Percentiles rank a stretch among this genome's conserved stretches.
Conservation (phyloP, 1,140 invertebrate species). For the Brachionus rotundiformis region DNA sequence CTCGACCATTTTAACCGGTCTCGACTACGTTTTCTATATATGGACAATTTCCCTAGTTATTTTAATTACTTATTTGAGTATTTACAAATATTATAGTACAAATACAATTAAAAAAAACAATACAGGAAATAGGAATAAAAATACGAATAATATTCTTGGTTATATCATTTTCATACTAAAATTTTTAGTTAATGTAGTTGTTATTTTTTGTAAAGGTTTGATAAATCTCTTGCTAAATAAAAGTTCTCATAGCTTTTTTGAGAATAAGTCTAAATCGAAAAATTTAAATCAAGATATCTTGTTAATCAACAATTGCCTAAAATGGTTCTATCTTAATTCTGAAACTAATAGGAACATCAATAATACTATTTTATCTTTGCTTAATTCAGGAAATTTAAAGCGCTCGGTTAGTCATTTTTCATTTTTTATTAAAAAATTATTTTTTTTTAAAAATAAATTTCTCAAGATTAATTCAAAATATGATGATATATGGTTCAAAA, state of each 20-base stretch:
- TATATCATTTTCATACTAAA: neutral
- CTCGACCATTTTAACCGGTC: neutral
- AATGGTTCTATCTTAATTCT: constrained; percentile 47
- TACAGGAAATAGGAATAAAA: neutral
- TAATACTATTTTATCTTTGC: neutral
- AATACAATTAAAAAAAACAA: neutral
- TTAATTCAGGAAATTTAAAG: constrained; percentile 27
- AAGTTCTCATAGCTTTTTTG: neutral
- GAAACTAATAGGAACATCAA: constrained; percentile 26
- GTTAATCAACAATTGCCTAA: constrained; percentile 27
- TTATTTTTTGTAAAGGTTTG: constrained; percentile 1
- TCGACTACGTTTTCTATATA: constrained; percentile 32
- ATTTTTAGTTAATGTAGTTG: neutral
- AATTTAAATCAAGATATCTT: neutral
- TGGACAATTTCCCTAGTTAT: constrained; percentile 40
- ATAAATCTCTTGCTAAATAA: constrained; percentile 19
- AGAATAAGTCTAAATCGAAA: neutral
- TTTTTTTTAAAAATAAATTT: neutral
- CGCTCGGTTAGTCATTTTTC: constrained; percentile 22
- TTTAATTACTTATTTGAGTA: constrained; percentile 23
- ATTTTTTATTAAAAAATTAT: neutral
- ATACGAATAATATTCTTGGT: neutral
- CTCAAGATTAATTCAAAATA: constrained; percentile 16
- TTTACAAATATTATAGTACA: constrained; percentile 28
- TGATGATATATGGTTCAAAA: constrained; percentile 12